Conservation (phyloP, 2,888 invertebrate species). For the Callosobruchus maculatus region DNA sequence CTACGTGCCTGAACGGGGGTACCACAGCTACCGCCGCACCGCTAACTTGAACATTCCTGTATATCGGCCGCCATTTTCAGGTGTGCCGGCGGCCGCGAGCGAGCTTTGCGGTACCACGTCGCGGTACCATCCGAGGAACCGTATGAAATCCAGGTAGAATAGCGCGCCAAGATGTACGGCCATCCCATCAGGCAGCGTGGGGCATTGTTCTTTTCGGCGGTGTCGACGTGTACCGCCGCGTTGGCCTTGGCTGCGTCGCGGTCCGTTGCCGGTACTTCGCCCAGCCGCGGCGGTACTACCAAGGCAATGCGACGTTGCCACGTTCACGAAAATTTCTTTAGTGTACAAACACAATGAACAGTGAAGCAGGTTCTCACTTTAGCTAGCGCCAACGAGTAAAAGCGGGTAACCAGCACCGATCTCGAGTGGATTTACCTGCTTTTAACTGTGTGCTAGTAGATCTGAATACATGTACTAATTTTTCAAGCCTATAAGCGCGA, state of each 20-base stretch:
- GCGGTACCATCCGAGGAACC: background rate
- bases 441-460: no score
- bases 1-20: no score
- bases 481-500: no score
- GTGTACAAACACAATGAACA: no score
- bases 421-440: no score
- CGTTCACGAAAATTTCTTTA: background rate
- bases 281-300: background rate
- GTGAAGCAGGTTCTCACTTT: no score
- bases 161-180: conserved; percentile 13
- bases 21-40: no score
- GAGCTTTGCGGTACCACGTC: background rate
- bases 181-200: conserved; percentile 34
- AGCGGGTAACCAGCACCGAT: no score
- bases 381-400: no score
- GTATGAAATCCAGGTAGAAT: conserved; percentile 12
- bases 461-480: no score
- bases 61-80: background rate
- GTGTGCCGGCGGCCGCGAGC: background rate
- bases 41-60: no score
- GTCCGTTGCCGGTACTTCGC: background rate
- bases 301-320: background rate
- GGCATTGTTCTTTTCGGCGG: conserved; percentile 36
- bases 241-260: conserved; percentile 27
- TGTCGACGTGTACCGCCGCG: background rate